Conservation (phyloP, 2,888 invertebrate genomes). For the Leptopterna dolabrata region DNA sequence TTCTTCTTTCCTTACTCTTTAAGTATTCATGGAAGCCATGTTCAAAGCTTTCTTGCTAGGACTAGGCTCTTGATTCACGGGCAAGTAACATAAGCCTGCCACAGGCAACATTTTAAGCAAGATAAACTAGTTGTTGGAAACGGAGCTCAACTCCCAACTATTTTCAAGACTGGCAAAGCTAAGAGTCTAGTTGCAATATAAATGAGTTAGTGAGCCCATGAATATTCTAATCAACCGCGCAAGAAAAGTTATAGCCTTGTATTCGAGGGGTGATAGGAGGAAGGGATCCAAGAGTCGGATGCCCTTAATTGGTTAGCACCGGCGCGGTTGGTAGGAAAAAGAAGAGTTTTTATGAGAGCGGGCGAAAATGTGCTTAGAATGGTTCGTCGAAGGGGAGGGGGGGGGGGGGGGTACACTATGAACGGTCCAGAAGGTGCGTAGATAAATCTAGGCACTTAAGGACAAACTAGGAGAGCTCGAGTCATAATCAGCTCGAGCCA, state of each 20-base stretch:
- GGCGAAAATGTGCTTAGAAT: not conserved
- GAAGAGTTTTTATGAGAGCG: conserved; percentile 28
- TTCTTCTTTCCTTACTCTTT: not conserved
- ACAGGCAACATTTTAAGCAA: not conserved
- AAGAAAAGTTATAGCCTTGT: conserved; percentile 47
- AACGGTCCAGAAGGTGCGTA: conserved; percentile 3
- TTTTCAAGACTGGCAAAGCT: conserved; percentile 20
- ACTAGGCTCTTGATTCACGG: conserved; percentile 19
- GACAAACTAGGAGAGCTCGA: not conserved
- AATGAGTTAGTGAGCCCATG: conserved; percentile 49
- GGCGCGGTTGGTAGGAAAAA: conserved; percentile 28
- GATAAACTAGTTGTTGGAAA: conserved; percentile 29
- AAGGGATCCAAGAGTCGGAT: not conserved
- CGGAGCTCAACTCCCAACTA: conserved; percentile 23
- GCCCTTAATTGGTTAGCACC: conserved; percentile 45
- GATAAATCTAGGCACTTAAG: conserved; percentile 3
- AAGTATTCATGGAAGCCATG: conserved; percentile 26
- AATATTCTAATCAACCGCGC: conserved; percentile 45
- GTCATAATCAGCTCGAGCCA: not conserved
- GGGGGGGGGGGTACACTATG: not conserved
- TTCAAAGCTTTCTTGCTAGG: not conserved
- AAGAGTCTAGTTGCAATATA: conserved; percentile 49
- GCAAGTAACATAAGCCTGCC: not conserved
- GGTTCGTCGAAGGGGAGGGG: not conserved
- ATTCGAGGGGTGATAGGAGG: not conserved